A percentile compares a stretch with the other conserved stretches of the same genome.
phyloP scores from a whole-genome alignment of 1,140 invertebrate species.

The Dendrolimus punctatus region DNA sequence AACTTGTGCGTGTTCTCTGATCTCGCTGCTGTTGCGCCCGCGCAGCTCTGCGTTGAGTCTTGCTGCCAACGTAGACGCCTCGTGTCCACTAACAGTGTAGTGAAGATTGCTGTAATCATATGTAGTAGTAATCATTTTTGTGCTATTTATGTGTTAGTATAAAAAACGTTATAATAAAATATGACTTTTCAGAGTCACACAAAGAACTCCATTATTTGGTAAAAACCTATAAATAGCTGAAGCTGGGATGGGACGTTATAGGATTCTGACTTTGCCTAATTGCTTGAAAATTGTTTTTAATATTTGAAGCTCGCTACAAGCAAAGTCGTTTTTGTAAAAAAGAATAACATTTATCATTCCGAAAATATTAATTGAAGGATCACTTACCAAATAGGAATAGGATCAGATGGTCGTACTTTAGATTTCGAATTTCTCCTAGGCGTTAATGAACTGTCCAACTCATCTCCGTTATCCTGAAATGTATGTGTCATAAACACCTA shows the following conservation, averaged over 20 bases:
- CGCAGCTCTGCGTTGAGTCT: conserved; percentile 80
- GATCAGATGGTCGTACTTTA: conserved; percentile 73
- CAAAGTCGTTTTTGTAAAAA: too few relatives aligned
- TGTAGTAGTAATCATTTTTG: background rate
- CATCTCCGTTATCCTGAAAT: conserved; percentile 50
- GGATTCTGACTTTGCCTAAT: too few relatives aligned
- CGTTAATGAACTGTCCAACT: conserved; percentile 46
- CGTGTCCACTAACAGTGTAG: conserved; percentile 84
- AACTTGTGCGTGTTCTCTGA: conserved; percentile 10
- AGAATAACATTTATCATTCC: background rate
- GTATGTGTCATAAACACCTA: conserved; percentile 8
- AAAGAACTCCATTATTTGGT: too few relatives aligned
- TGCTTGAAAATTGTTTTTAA: too few relatives aligned
- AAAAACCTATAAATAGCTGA: too few relatives aligned
- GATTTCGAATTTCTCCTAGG: conserved; percentile 41
- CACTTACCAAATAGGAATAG: conserved; percentile 78
- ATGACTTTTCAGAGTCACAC: too few relatives aligned
- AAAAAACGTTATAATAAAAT: too few relatives aligned
- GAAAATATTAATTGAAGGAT: background rate
- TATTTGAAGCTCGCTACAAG: too few relatives aligned
- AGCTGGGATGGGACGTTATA: too few relatives aligned
- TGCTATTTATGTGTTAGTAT: too few relatives aligned
- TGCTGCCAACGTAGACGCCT: conserved; percentile 83
- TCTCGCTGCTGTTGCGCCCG: conserved; percentile 39
- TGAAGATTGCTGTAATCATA: conserved; percentile 55